Base-by-base conservation (phyloP, 2,113 vertebrate genomes). In the Tachysurus fulvidraco region DNA sequence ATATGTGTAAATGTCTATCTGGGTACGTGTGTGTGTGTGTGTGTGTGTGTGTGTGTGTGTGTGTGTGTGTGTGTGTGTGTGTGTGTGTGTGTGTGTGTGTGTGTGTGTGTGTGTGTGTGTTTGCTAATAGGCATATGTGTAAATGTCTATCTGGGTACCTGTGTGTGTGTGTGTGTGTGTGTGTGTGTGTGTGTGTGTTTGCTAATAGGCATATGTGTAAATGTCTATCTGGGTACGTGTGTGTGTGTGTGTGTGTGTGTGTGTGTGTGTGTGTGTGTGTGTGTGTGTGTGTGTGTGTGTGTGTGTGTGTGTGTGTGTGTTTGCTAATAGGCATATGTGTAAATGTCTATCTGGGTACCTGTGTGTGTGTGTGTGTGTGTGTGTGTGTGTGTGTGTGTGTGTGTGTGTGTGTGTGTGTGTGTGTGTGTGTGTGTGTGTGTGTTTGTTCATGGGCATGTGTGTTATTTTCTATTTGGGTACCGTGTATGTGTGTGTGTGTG, bases 21-120 rank as follows among this genome's bases (percentile, higher is more conserved):
- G 85, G 86, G 41, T 50, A 17, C 46, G 62, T 64, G 21, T n/a
- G 62, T 69, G 69, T 82, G 85, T 86, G 46, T 50, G 21, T 69
- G 10, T n/a, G 52, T 79, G 21, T 85, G 69, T 80, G 44, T 76
- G n/a, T 81, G 65, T 64, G 36, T 41, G 14, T 30, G 13, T 14
- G 14, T 0, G 13, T 30, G 4, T 30, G 12, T 14, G 2, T 67
- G 25, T n/a, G 64, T 1, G 28, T 30, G 10, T n/a, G 28, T 65
- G 62, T 10, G 10, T 28, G 28, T 67, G n/a, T 65, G n/a, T 65
- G n/a, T 65, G 62, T 64, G 21, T n/a, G 62, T 69, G 69, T 82
- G 85, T 86, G 46, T 50, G 21, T 69, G 10, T n/a, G 52, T 79
- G 21, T 85, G 69, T 80, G 44, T 76, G 28, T 65, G 62, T 10